Base-by-base conservation (phyloP, 2,113 vertebrate species). In the Salvelinus sp. region DNA sequence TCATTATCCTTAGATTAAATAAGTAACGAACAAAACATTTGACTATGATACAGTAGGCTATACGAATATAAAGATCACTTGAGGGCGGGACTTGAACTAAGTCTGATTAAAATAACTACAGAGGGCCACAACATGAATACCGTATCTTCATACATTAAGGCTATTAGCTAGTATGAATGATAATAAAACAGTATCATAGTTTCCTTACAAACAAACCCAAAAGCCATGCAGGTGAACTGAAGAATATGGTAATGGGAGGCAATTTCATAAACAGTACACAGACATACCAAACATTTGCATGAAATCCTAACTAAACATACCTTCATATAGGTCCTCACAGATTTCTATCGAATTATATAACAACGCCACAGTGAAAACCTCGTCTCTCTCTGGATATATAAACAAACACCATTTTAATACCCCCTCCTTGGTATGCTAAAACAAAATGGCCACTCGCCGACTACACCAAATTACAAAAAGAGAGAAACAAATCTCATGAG, bases 131-230 rank as follows among this genome's bases (percentile, higher is more conserved):
- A 18, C 50, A 78, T 28, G 47, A 74, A 70, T 2, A 81, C 69
- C 75, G 75, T 70, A 78, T 25, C 2, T 78, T 0, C 33, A 72
- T 54, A 25, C 28, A 33, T 79, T 81, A 88, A 88, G 84, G 82
- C 76, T 84, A 88, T 70, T 28, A 77, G 62, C 85, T 87, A 90
- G 69, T 38, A 79, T 57, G 48, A 73, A 78, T 48, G 30, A 73
- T 47, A 71, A 54, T 79, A 80, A 76, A 83, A 82, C 57, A 57
- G 30, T 72, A 73, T 54, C 28, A 79, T 69, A 14, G 71, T 66
- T 74, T 75, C 65, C 76, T 57, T 22, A 76, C 33, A 0, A 54
- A 77, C n/a, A 33, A 64, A 68, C 63, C 60, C 28, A 33, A 83
- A 74, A 72, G 68, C 72, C 64, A 78, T 70, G 66, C 71, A 76